phyloP scores from a whole-genome alignment of 2,113 vertebrate genomes.

The Vireo altiloquus region DNA sequence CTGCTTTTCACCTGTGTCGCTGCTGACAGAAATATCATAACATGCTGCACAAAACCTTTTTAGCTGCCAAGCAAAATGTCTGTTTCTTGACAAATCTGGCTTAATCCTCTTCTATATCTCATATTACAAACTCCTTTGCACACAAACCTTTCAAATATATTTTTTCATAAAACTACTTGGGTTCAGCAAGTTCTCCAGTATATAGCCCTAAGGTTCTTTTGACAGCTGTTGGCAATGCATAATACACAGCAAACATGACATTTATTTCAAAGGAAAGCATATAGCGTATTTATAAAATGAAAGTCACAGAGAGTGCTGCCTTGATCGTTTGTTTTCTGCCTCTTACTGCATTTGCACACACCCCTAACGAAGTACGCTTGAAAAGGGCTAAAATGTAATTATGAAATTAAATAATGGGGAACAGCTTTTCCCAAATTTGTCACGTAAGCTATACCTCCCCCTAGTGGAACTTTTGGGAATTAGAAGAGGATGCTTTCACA shows the following conservation, averaged over 20 bases:
- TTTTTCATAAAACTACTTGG: constrained; percentile 18
- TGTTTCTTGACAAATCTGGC: constrained; percentile 48
- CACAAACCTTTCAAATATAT: constrained; percentile 19
- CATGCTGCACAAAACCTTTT: constrained; percentile 28
- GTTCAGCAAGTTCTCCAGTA: constrained; percentile 4
- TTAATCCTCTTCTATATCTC: constrained; percentile 23
- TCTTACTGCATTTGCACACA: not conserved
- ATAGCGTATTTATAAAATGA: not conserved
- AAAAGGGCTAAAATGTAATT: not conserved
- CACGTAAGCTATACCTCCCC: not conserved
- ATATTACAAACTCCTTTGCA: not conserved
- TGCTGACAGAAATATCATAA: constrained; percentile 32
- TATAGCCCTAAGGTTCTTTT: not conserved
- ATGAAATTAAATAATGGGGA: not conserved
- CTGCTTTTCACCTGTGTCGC: constrained; percentile 17
- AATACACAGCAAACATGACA: not conserved
- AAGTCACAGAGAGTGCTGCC: not conserved
- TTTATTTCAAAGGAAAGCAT: not conserved
- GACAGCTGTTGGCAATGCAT: not conserved
- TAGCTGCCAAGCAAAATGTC: constrained; percentile 44
- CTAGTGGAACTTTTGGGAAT: not conserved
- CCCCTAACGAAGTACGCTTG: not conserved
- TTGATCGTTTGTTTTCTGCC: not conserved
- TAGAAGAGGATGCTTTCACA: not conserved
- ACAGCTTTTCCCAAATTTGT: not conserved